A percentile compares a stretch with the other conserved stretches of the same genome.
Evolutionary conservation across 1,140 invertebrate species (phyloP).

Genomic region (Zaprionus nigranus): DNA sequence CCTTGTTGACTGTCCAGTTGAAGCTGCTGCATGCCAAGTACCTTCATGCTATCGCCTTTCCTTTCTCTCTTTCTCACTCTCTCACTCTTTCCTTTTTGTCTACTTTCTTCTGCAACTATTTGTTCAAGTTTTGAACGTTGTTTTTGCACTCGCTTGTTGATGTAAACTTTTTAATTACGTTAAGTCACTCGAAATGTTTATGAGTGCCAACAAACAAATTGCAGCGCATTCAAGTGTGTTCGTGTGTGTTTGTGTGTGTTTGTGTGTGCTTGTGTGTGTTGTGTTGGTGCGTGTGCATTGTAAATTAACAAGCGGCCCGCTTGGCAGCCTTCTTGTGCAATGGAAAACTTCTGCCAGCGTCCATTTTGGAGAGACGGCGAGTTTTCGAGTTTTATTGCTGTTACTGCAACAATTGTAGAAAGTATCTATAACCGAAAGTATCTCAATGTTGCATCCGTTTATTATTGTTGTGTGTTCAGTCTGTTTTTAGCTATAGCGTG

Average conservation of each 20-base stretch:
- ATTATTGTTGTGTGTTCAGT: constrained; percentile 11
- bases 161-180: constrained; percentile 66
- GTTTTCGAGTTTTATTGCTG: constrained; percentile 22
- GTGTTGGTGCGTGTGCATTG: constrained; percentile 9
- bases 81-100: neutral
- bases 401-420: constrained; percentile 14
- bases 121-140: constrained; percentile 32
- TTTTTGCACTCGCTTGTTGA: constrained; percentile 38
- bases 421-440: constrained; percentile 41
- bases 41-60: neutral
- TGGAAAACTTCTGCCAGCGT: constrained; percentile 29
- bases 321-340: constrained; percentile 26
- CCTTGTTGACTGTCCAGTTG: constrained; percentile 3
- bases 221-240: constrained; percentile 25
- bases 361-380: constrained; percentile 22
- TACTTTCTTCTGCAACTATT: constrained; percentile 4
- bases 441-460: constrained; percentile 49
- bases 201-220: constrained; percentile 48
- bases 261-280: neutral
- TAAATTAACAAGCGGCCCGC: constrained; percentile 23
- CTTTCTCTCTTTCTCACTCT: neutral
- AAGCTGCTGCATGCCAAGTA: constrained; percentile 39
- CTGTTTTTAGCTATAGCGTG: no score
- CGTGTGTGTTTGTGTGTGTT: constrained; percentile 1
- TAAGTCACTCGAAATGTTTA: constrained; percentile 56